Base-by-base conservation (phyloP, 2,797 vertebrate genomes). In the Anguilla megastoma region DNA sequence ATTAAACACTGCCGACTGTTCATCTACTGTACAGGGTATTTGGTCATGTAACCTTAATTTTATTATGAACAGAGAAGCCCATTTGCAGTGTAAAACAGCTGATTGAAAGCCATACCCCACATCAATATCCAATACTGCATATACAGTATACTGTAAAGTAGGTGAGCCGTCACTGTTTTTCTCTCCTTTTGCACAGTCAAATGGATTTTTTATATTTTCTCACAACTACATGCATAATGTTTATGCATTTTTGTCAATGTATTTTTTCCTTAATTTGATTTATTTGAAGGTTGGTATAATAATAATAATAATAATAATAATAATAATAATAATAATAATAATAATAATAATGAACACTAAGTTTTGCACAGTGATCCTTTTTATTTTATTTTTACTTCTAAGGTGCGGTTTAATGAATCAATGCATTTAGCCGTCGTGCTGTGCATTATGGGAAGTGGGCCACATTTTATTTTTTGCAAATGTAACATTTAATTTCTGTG, bases 301-400 rank as follows among this genome's bases (percentile, higher is more conserved):
- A 85, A 33, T 54, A 24, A 14, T 7, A 50, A 30, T 10, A 84
- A 14, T 27, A 8, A 36, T 54, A 16, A 12, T 4, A 85, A 27
- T 10, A 84, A 14, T 33, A n/a, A 30, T 24, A 1, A n/a, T 56
- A 41, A 45, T 41, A 21, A 60, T 50, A 85, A 86, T 27, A 54
- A 58, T 54, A 58, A 45, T 30, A 71, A 10, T 69, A 41, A 30
- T 52, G 60, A 87, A 90, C 91, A 93, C 92, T n/a, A 83, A 82
- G 85, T 91, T 87, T 89, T 91, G 90, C 90, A 91, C 91, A 92
- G 80, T 79, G 48, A 45, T 48, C 80, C 60, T 84, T n/a, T 50
- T 87, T 87, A 85, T 92, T 91, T 85, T 89, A 30, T 89, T 88
- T 90, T 87, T 90, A 86, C 45, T 87, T 14, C 56, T 90, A 12